Percentiles rank a stretch among this genome's conserved stretches.
These are phyloP conservation scores for Abrostola triplasia DNA, from an alignment of 2,888 invertebrate genomes.

Conservation along the genomic window DNA sequence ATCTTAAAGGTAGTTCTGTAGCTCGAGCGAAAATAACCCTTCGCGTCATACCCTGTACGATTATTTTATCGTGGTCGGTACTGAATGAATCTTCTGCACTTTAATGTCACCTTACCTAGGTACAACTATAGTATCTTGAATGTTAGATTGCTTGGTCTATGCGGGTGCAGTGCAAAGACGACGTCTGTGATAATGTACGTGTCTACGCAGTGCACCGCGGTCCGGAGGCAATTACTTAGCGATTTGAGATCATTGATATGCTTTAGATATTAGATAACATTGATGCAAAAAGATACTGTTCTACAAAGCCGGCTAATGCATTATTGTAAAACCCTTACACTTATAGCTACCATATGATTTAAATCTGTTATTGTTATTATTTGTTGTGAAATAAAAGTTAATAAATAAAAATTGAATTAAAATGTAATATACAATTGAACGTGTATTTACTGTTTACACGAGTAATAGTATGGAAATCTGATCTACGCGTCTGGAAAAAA, in stretches of 20 bases:
- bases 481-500: too few species aligned
- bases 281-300: background rate
- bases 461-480: too few species aligned
- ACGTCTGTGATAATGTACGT: slow-evolving; percentile 43
- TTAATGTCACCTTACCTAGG: background rate
- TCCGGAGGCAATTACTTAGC: slow-evolving; percentile 26
- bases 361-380: background rate
- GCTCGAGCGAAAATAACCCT: too few species aligned
- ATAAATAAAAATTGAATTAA: too few species aligned
- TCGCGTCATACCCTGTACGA: too few species aligned
- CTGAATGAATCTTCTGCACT: slow-evolving; percentile 16
- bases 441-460: too few species aligned
- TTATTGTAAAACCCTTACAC: too few species aligned
- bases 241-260: slow-evolving; percentile 14
- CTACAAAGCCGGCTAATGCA: too few species aligned
- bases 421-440: too few species aligned
- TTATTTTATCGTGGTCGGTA: background rate
- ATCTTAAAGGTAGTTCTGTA: too few species aligned
- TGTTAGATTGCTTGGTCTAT: slow-evolving; percentile 62
- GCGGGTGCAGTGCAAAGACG: slow-evolving; percentile 64
- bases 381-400: too few species aligned
- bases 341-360: too few species aligned
- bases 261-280: background rate
- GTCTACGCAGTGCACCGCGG: slow-evolving; percentile 21
- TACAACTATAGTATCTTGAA: slow-evolving; percentile 42